Percentiles rank a stretch among this genome's conserved stretches.
Conservation (phyloP, 2,113 vertebrate genomes). For the Lampris incognitus region DNA sequence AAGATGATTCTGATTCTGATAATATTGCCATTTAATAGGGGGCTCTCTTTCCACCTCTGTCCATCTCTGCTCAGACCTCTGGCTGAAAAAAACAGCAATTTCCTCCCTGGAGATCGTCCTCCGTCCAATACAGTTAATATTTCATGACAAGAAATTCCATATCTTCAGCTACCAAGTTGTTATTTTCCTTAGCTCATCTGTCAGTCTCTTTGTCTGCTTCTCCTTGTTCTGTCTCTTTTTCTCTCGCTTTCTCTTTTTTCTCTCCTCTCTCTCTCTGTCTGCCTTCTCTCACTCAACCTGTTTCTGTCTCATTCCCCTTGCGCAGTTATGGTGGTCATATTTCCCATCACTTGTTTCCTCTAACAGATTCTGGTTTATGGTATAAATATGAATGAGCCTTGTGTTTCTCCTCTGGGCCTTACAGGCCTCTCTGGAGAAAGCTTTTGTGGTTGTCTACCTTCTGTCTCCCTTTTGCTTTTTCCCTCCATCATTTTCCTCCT, state of each 20-base stretch:
- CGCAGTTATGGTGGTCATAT: slow-evolving; percentile 37
- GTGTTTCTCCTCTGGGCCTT: slow-evolving; percentile 26
- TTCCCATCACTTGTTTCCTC: slow-evolving; percentile 20
- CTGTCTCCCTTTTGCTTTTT: slow-evolving; percentile 9
- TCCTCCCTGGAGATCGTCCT: background rate
- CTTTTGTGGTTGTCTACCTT: slow-evolving; percentile 13
- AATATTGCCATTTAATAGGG: slow-evolving; percentile 12
- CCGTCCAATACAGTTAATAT: slow-evolving; percentile 1
- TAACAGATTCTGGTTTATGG: slow-evolving; percentile 32
- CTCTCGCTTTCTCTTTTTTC: background rate
- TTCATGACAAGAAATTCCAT: background rate
- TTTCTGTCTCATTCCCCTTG: slow-evolving; percentile 20
- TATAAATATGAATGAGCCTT: slow-evolving; percentile 47
- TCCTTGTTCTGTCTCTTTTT: slow-evolving; percentile 1
- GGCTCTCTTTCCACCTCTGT: background rate
- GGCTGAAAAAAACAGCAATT: background rate
- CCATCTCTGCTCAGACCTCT: background rate
- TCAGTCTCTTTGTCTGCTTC: background rate
- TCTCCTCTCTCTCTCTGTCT: slow-evolving; percentile 1
- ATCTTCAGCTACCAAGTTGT: background rate
- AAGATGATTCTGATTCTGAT: background rate
- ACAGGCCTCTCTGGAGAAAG: slow-evolving; percentile 35
- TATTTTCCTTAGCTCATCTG: slow-evolving; percentile 9
- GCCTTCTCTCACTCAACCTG: slow-evolving; percentile 7
- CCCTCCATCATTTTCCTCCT: slow-evolving; percentile 1